These are phyloP conservation scores for Conops quadrifasciatus DNA, from an alignment of 2,888 invertebrate genomes.

Conservation along the genomic window DNA sequence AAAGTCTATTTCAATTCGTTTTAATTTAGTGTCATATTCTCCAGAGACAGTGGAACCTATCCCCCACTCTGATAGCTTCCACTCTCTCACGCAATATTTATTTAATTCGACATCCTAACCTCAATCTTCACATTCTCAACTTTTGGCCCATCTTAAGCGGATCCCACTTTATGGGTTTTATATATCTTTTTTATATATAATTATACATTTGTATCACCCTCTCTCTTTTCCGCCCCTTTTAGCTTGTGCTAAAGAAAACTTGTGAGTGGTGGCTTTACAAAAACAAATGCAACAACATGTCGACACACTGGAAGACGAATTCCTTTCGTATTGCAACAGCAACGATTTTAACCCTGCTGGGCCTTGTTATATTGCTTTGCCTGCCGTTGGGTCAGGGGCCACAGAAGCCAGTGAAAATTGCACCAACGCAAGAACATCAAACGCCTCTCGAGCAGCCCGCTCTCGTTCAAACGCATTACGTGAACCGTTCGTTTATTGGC, in stretches of 20 bases:
- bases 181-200: too few species aligned
- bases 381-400: slow-evolving; percentile 40
- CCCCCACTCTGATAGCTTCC: too few species aligned
- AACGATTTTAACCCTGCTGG: slow-evolving; percentile 45
- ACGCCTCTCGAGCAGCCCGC: too few species aligned
- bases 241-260: slow-evolving; percentile 59
- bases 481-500: slow-evolving; percentile 52
- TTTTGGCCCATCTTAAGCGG: too few species aligned
- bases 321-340: slow-evolving; percentile 47
- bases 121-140: too few species aligned
- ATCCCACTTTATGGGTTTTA: too few species aligned
- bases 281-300: slow-evolving; percentile 50
- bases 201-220: too few species aligned
- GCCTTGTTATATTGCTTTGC: slow-evolving; percentile 47
- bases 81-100: too few species aligned
- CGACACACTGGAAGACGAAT: slow-evolving; percentile 55
- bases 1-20: too few species aligned
- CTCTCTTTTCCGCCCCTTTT: slow-evolving; percentile 10
- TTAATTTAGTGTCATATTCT: too few species aligned
- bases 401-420: slow-evolving; percentile 28
- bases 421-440: slow-evolving; percentile 32
- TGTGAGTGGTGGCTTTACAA: slow-evolving; percentile 58
- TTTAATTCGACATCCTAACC: too few species aligned
- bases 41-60: too few species aligned
- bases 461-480: slow-evolving; percentile 44